Percentiles rank a stretch among this genome's conserved stretches.
Conservation (phyloP, 2,888 invertebrate species). For the Synanthedon formicaeformis region DNA sequence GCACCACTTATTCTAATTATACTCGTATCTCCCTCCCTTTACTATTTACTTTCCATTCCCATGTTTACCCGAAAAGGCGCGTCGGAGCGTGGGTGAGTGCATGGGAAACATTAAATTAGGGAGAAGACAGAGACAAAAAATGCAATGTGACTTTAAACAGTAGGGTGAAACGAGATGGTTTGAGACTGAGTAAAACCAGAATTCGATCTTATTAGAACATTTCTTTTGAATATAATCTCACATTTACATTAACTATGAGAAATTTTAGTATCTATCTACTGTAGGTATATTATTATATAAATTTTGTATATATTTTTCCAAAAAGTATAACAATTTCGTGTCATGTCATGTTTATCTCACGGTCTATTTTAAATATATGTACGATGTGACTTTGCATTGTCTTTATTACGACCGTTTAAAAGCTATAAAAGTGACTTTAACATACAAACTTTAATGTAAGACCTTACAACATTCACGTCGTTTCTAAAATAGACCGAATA, state of each 20-base stretch:
- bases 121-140: constrained; percentile 56
- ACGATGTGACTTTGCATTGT: neutral
- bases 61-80: constrained; percentile 65
- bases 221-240: constrained; percentile 30
- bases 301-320: neutral
- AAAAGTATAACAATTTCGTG: neutral
- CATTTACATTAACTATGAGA: constrained; percentile 20
- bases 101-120: constrained; percentile 54
- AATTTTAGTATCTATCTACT: constrained; percentile 37
- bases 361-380: neutral
- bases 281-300: constrained; percentile 19
- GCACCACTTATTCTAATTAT: constrained; percentile 64
- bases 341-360: neutral
- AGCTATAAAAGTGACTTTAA: neutral
- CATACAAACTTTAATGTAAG: neutral
- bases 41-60: constrained; percentile 60
- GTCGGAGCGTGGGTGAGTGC: constrained; percentile 64
- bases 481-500: neutral
- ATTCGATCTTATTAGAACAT: constrained; percentile 36
- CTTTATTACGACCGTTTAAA: neutral
- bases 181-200: constrained; percentile 24
- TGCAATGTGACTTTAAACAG: constrained; percentile 22
- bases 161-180: constrained; percentile 37
- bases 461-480: neutral
- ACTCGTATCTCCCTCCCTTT: constrained; percentile 59